Percentiles rank a stretch among this genome's conserved stretches.
phyloP scores from a whole-genome alignment of 2,888 invertebrate genomes.

The Lottia scabra region DNA sequence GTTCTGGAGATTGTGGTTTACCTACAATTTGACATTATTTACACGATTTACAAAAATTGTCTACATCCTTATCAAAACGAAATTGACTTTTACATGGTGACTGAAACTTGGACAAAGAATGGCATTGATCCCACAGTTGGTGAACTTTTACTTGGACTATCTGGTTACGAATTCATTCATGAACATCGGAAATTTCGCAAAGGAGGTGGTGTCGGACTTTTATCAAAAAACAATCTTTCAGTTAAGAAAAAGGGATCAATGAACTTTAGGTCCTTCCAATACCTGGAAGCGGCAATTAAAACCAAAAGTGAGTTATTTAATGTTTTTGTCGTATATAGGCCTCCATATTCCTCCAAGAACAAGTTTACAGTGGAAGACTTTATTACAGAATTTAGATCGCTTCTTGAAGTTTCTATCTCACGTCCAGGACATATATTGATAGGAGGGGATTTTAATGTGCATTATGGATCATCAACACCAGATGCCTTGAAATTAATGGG shows the following conservation, averaged over 20 bases:
- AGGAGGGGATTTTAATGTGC: neutral
- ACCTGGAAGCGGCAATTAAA: neutral
- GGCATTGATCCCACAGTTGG: neutral
- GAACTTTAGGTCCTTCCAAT: neutral
- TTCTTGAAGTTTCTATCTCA: no score
- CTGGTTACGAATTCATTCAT: neutral
- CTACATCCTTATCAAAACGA: constrained; percentile 30
- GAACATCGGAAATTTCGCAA: neutral
- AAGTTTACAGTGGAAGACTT: no score
- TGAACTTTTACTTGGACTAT: neutral
- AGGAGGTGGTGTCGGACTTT: neutral
- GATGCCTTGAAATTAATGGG: neutral
- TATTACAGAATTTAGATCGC: no score
- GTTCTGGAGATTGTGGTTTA: no score
- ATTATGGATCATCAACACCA: neutral
- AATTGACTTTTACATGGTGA: neutral
- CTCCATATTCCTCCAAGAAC: no score
- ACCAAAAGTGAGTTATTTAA: neutral
- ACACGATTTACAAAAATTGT: constrained; percentile 21
- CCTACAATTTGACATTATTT: constrained; percentile 23
- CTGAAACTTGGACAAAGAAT: neutral
- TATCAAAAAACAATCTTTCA: neutral
- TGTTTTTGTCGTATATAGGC: neutral
- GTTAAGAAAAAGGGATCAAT: neutral
- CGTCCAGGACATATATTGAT: neutral